phyloP scores from a whole-genome alignment of 2,797 vertebrate genomes.

The Chromobotia macracanthus region DNA sequence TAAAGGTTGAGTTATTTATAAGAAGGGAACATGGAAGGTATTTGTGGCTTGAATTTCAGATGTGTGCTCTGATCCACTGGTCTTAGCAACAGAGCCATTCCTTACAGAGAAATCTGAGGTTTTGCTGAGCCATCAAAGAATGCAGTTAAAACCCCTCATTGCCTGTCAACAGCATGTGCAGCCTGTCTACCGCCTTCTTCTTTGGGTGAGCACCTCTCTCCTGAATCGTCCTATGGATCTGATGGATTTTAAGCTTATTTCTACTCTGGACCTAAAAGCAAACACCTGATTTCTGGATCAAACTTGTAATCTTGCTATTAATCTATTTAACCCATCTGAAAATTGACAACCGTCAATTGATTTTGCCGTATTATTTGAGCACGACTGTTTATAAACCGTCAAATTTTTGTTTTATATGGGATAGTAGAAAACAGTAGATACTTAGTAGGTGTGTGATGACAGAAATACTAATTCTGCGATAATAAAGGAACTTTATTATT shows the following conservation, averaged over 20 bases:
- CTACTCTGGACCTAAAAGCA: slow-evolving; percentile 12
- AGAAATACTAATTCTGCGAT: slow-evolving; percentile 37
- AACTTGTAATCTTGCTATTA: background rate
- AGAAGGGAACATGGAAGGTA: slow-evolving; percentile 33
- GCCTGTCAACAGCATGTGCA: slow-evolving; percentile 41
- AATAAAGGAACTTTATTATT: slow-evolving; percentile 59
- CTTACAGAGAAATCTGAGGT: slow-evolving; percentile 60
- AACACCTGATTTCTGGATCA: slow-evolving; percentile 24
- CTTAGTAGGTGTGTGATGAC: background rate
- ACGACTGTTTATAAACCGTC: background rate
- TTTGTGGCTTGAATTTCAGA: slow-evolving; percentile 54
- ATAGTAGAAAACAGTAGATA: background rate
- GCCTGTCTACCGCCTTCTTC: slow-evolving; percentile 32
- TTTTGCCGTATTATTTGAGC: background rate
- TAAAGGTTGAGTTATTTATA: slow-evolving; percentile 61
- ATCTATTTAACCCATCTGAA: slow-evolving; percentile 14
- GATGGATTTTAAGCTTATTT: slow-evolving; percentile 33
- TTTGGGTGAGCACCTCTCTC: slow-evolving; percentile 50
- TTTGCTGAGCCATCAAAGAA: slow-evolving; percentile 64
- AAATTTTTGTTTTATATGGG: background rate
- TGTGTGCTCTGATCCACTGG: slow-evolving; percentile 54
- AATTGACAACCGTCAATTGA: background rate
- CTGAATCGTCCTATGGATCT: slow-evolving; percentile 45
- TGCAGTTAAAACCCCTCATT: slow-evolving; percentile 58
- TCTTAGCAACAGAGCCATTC: slow-evolving; percentile 51